These are phyloP conservation scores for Kryptopterus vitreolus DNA, from an alignment of 2,797 vertebrate species.

Conservation along the genomic window DNA sequence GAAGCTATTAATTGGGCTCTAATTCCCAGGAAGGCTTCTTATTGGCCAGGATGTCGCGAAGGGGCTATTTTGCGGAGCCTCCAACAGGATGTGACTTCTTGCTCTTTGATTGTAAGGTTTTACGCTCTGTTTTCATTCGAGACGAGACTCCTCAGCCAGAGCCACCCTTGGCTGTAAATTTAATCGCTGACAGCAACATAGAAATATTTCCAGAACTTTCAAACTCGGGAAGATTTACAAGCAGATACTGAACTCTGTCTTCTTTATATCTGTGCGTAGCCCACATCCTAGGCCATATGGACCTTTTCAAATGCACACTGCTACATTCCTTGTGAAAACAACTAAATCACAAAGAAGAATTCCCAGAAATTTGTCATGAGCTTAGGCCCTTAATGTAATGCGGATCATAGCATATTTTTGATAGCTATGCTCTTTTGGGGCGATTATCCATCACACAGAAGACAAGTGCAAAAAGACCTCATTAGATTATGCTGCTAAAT, in stretches of 20 bases:
- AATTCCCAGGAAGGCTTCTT: slow-evolving; percentile 52
- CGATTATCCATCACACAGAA: slow-evolving; percentile 44
- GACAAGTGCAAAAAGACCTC: slow-evolving; percentile 57
- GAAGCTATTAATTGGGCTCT: slow-evolving; percentile 54
- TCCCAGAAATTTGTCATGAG: slow-evolving; percentile 21
- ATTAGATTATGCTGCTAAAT: slow-evolving; percentile 62
- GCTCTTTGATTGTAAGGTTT: slow-evolving; percentile 34
- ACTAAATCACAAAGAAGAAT: slow-evolving; percentile 12
- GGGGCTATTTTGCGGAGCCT: slow-evolving; percentile 22
- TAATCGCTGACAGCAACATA: slow-evolving; percentile 27
- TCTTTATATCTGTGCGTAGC: slow-evolving; percentile 16
- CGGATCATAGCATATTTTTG: slow-evolving; percentile 52
- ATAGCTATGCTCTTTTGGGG: slow-evolving; percentile 53
- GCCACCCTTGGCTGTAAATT: slow-evolving; percentile 10
- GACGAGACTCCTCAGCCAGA: neutral
- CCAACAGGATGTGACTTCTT: slow-evolving; percentile 44
- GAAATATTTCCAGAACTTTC: slow-evolving; percentile 36
- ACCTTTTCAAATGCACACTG: slow-evolving; percentile 23
- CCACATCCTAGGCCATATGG: slow-evolving; percentile 22
- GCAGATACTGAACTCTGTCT: slow-evolving; percentile 21
- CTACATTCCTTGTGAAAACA: slow-evolving; percentile 35
- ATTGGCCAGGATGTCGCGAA: slow-evolving; percentile 42
- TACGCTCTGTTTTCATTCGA: slow-evolving; percentile 20
- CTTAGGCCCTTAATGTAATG: slow-evolving; percentile 11
- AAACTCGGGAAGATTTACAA: slow-evolving; percentile 23